Evolutionary conservation across 2,797 vertebrate species (phyloP), one percentile per base, ranked within the genome.

Genomic region (Bradypus variegatus): DNA sequence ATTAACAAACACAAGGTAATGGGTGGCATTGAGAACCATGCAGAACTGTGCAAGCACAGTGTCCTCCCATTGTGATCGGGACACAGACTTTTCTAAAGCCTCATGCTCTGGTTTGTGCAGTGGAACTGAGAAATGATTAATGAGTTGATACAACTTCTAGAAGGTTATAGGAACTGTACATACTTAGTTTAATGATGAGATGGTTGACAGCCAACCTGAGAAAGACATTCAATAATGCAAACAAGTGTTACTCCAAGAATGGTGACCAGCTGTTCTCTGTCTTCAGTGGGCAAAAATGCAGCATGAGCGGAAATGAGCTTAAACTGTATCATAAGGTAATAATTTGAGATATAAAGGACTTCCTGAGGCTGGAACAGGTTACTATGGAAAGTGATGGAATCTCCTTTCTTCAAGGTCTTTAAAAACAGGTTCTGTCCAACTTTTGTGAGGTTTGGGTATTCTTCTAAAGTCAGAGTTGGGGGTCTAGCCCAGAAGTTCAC

Each of bases 321-420:
- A 64, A 92, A 77, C 16, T 10, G 81, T 13, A 62, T 86, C 92
- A 86, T 80, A 86, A 73, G 90, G 94, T 70, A 93, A 82, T 94
- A 75, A 95, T 94, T 92, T 94, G 53, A 87, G 78, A 82, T 94
- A 72, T 45, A 75, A 92, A 94, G 93, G 70, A 82, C 92, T 93
- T 94, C 91, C 81, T 69, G 69, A n/a, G 41, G 73, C 86, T 91
- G 77, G 84, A 76, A 83, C 60, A 81, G 80, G 80, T 85, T 90
- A 65, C 73, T 48, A 58, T 45, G 38, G 77, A 85, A 86, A 93
- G 41, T 25, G 58, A 87, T 33, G 16, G 81, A 67, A 38, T 72
- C 69, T 77, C 60, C 72, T 72, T 64, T 58, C 82, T 62, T 90
- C 36, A 11, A 50, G 55, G 72, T 81, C 90, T 95, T 89, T 83